These are phyloP conservation scores for Ctenochaetus hawaiiensis DNA, from an alignment of 2,797 vertebrate genomes.

Conservation along the genomic window DNA sequence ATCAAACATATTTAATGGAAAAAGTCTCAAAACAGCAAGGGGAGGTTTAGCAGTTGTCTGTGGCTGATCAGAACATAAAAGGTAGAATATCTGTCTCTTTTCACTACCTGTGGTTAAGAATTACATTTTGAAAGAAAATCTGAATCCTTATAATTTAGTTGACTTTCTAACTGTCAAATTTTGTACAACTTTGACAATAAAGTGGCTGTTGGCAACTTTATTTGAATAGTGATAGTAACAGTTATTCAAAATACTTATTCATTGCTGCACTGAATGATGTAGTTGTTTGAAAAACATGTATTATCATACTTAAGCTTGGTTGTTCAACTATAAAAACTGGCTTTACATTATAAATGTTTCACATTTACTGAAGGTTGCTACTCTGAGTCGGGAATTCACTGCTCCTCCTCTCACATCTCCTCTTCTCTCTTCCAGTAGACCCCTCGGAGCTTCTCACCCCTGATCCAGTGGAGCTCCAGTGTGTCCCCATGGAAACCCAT, in stretches of 20 bases:
- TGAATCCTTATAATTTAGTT: background rate
- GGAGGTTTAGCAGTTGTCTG: background rate
- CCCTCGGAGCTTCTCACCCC: constrained; percentile 91
- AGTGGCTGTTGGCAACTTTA: background rate
- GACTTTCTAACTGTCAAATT: background rate
- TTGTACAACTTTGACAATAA: background rate
- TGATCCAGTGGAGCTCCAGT: constrained; percentile 90
- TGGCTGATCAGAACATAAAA: background rate
- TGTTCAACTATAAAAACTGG: background rate
- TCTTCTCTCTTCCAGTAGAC: constrained; percentile 86
- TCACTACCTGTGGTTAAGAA: background rate
- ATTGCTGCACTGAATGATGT: background rate
- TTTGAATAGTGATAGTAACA: background rate
- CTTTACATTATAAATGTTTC: background rate
- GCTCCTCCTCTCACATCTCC: constrained; percentile 22
- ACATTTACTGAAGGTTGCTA: background rate
- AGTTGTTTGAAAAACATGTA: background rate
- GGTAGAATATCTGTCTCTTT: background rate
- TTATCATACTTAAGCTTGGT: background rate
- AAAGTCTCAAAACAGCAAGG: background rate
- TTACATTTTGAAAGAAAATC: background rate
- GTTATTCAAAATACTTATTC: background rate
- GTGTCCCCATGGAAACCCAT: constrained; percentile 92
- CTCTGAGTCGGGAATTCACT: constrained; percentile 23
- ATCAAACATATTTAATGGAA: background rate